Evolutionary conservation across 2,797 vertebrate genomes (phyloP), one percentile per base, ranked within the genome.

Genomic region (Crocidura indochinensis): DNA sequence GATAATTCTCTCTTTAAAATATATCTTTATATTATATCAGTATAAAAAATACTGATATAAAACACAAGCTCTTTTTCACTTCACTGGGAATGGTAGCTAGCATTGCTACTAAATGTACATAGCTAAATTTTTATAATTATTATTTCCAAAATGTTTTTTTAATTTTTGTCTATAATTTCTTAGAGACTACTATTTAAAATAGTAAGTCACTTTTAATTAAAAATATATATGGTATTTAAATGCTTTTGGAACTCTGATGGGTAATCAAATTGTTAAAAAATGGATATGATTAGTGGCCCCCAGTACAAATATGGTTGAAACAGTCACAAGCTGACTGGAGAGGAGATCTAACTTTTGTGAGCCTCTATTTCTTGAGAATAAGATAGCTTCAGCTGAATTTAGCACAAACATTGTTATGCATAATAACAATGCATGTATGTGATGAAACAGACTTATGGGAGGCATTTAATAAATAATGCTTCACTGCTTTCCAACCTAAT

Each of bases 141-240:
- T 2, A 8, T 83, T 84, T 82, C 77, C 53, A 75, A 10, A 75
- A 11, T 84, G 0, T 74, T 75, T 11, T 11, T 93, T 92, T 88
- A 19, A 84, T 90, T 93, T 86, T 78, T 38, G 29, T 77, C 78
- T 53, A 81, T 94, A 93, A 92, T 26, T 12, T 38, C 75, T 4
- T 8, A 64, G 62, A 60, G 9, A 19, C 26, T 74, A 19, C 38
- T 68, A 62, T 56, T 84, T 84, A 31, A 85, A 51, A 77, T 64
- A 89, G 79, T 8, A 76, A 67, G 12, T 1, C 0, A 69, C 7
- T 62, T 8, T 65, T 15, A 62, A 76, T 73, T 84, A 31, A 2
- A 8, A 47, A 14, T 10, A 44, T 7, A 69, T 6, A 22, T 19
- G 17, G 1, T 38, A 64, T 79, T 79, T 26, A 82, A 78, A 87